Evolutionary conservation across 92 coral and sea anemone species (phyloP), one percentile per base, ranked within the genome.

Genomic region (Porites evermanni): DNA sequence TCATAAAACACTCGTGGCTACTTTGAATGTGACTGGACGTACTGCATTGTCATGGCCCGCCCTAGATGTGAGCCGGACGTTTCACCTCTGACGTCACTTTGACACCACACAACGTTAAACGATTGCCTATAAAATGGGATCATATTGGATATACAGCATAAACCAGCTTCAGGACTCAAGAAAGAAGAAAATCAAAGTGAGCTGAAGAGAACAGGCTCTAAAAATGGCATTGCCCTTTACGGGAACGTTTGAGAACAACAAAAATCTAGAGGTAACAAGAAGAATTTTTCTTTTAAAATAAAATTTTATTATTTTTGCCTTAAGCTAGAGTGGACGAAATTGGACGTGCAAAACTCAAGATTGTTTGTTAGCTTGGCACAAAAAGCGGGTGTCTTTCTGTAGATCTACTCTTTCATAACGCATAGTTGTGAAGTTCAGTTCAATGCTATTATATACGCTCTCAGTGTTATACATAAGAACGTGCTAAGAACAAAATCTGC

Each of bases 161-260:
- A 18, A 81, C 18, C 54, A 70, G 67, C 78, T 71, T 17, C 47
- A 71, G 38, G 60, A 71, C 78, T 81, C 78, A 67, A 81, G 78
- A 71, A 59, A 60, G 32, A 58, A 80, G 60, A 71, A 81, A 3
- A 32, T 13, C 12, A 81, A 20, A 13, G 56, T 11, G 6, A 29
- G 52, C 86, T 58, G 69, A 73, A 18, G 14, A 50, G 52, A 16
- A 53, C 13, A 11, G 24, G 26, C 9, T 56, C 3, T 47, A 21
- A 81, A 58, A 16, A 81, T 81, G 86, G 86, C 78, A 18, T 59
- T 81, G 58, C 86, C 70, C 70, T 81, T 70, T 70, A 70, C 77
- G 58, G 59, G 78, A 81, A 81, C 61, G 20, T 59, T 81, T 54
- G 69, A 71, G 20, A 71, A 81, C 44, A 14, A 67, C 7, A 70